Conservation (phyloP, 2,888 invertebrate species). For the Eupsilia transversa region DNA sequence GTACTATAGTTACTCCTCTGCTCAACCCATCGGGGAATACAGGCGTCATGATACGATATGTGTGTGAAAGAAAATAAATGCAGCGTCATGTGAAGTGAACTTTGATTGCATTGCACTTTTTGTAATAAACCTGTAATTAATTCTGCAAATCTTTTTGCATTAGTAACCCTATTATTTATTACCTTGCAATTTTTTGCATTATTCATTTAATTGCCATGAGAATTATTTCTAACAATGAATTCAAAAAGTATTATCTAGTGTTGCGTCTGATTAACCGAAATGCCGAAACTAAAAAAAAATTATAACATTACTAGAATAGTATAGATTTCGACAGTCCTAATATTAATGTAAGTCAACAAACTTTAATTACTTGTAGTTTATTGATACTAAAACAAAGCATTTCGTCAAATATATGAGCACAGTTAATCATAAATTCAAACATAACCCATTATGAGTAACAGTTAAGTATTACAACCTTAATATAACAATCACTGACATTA, state of each 20-base stretch:
- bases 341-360: slow-evolving; percentile 14
- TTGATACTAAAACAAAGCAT: slow-evolving; percentile 39
- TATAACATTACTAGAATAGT: neutral
- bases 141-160: neutral
- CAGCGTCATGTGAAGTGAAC: neutral
- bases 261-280: neutral
- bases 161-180: slow-evolving; percentile 3
- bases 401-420: slow-evolving; percentile 20
- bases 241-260: neutral
- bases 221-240: neutral
- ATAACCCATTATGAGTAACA: slow-evolving; percentile 37
- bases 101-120: slow-evolving; percentile 27
- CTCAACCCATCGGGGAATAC: too few relatives aligned
- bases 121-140: slow-evolving; percentile 25
- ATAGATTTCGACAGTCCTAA: neutral
- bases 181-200: neutral
- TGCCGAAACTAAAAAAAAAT: slow-evolving; percentile 1
- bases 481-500: slow-evolving; percentile 38
- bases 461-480: slow-evolving; percentile 41
- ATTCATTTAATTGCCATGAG: neutral
- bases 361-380: slow-evolving; percentile 39
- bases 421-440: slow-evolving; percentile 42
- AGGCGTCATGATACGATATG: too few relatives aligned
- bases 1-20: too few relatives aligned
- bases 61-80: neutral